Conservation (phyloP, 2,797 vertebrate species). For the Eulemur rubriventer region DNA sequence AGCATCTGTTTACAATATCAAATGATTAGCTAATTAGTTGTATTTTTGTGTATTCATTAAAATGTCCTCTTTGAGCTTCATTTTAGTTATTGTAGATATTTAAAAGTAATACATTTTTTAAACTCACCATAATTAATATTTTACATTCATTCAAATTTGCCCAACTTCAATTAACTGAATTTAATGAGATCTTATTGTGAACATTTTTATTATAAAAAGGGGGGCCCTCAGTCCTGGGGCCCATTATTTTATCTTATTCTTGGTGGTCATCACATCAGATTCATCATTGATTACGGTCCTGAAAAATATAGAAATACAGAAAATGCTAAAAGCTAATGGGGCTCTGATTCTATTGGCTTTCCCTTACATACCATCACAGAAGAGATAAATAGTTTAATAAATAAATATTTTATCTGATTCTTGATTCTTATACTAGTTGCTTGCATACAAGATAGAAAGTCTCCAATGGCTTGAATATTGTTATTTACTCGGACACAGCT, state of each 20-base stretch:
- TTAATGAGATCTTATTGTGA: constrained; percentile 42
- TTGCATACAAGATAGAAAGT: neutral
- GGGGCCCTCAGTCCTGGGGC: neutral
- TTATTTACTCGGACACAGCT: neutral
- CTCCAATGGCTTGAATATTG: neutral
- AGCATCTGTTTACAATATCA: constrained; percentile 44
- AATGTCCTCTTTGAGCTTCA: constrained; percentile 41
- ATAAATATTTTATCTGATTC: constrained; percentile 23
- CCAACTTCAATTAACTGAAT: constrained; percentile 25
- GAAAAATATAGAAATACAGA: constrained; percentile 40
- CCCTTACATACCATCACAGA: neutral
- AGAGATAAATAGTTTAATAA: neutral
- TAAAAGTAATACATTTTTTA: constrained; percentile 29
- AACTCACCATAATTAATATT: constrained; percentile 13
- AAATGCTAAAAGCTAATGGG: neutral
- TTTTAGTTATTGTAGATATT: constrained; percentile 29
- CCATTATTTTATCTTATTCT: constrained; percentile 39
- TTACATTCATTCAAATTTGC: constrained; percentile 28
- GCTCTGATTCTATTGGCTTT: neutral
- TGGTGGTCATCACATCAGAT: constrained; percentile 28
- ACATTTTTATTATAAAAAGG: constrained; percentile 23
- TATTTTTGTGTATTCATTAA: constrained; percentile 48
- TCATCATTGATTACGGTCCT: constrained; percentile 26
- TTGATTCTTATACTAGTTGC: neutral
- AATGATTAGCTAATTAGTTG: constrained; percentile 33